Percentiles rank a stretch among this genome's conserved stretches.
Evolutionary conservation across 1,140 invertebrate genomes (phyloP).

Genomic region (Atta colombica): DNA sequence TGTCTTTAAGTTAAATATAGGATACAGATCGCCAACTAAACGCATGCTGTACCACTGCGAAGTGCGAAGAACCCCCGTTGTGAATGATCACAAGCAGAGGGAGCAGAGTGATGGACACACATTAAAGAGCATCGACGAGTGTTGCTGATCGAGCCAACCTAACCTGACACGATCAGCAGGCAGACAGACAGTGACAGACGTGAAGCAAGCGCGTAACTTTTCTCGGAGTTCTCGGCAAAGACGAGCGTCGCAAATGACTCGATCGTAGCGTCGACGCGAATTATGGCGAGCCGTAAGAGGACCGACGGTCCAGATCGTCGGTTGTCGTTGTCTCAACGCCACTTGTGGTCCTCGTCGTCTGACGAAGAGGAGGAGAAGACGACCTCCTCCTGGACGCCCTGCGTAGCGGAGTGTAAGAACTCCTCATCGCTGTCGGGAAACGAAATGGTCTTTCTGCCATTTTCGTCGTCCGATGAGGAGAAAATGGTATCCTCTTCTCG

Average conservation of each 20-base stretch:
- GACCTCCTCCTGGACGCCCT: background rate
- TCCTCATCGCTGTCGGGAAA: background rate
- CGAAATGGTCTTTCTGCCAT: constrained; percentile 13
- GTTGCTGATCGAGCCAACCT: constrained; percentile 6
- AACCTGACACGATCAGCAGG: constrained; percentile 40
- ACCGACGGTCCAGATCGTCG: constrained; percentile 50
- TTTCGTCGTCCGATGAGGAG: constrained; percentile 67
- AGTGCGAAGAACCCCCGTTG: no score
- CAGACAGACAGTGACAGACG: constrained; percentile 65
- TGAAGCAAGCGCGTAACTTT: constrained; percentile 46
- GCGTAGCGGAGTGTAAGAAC: background rate
- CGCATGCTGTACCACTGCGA: no score
- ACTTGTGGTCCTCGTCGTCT: constrained; percentile 24
- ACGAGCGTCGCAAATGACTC: constrained; percentile 62
- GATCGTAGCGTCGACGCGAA: constrained; percentile 61
- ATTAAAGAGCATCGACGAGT: background rate
- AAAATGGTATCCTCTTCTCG: background rate
- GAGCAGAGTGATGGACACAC: background rate
- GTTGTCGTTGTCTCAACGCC: constrained; percentile 32
- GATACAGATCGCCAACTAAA: no score
- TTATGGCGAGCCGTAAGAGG: constrained; percentile 68
- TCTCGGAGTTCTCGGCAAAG: background rate
- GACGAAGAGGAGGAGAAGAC: constrained; percentile 12
- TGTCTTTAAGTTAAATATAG: no score
- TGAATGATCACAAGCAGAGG: no score